Evolutionary conservation across 2,797 vertebrate genomes (phyloP), one percentile per base, ranked within the genome.

Genomic region (Dermochelys coriacea): DNA sequence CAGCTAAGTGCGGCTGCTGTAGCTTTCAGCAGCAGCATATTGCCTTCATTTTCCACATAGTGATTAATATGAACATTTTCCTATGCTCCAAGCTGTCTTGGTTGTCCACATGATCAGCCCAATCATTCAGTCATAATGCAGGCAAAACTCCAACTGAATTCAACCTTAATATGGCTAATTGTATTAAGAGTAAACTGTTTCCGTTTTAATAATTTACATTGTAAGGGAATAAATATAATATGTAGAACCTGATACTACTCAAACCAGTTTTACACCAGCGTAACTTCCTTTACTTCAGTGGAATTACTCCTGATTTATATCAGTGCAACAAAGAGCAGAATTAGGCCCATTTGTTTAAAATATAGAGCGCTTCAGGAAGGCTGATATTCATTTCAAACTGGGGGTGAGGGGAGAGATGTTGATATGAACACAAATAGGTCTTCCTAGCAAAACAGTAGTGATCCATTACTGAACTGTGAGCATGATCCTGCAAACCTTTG

Each of bases 11-110:
- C 15, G 14, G 82, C 12, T 37, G 51, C 74, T 92, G 85, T 51
- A 91, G 23, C 64, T 93, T 86, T 88, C 77, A 87, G 82, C 59
- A 41, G 41, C 41, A 41, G 41, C 41, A 41, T 78, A 34, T 68
- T 34, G 23, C 80, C 47, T 94, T 90, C 4, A 19, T 93, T 95
- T 96, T 91, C 61, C 80, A 82, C 64, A 86, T 45, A 85, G 57
- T 1, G 7, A 88, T 85, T 91, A 74, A 91, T 0, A 0, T 5
- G 68, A 92, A 41, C 18, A 34, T 88, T 37, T 41, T 68, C 90
- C 71, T 52, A 15, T 87, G 37, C 27, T 74, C 81, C 88, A 91
- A 18, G 77, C 37, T 68, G 85, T 37, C 61, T 94, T 1, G 1
- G 75, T 81, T 47, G 49, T 34, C 77, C 85, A 49, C 50, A 59